Evolutionary conservation across 1,140 invertebrate species (phyloP).

Genomic region (Ganaspis sp.): DNA sequence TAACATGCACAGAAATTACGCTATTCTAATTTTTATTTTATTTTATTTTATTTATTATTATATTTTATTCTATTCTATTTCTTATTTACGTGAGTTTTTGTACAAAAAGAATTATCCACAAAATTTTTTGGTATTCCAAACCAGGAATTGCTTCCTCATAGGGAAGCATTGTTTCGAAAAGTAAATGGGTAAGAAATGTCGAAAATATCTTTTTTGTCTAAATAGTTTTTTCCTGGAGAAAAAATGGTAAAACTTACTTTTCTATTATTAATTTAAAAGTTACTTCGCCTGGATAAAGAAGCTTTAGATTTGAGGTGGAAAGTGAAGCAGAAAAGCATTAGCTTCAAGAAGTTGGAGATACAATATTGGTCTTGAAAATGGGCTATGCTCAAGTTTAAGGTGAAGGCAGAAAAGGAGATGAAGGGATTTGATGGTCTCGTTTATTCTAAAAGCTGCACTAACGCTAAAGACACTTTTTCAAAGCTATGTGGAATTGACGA

Average conservation of each 20-base stretch:
- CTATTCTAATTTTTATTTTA: no score
- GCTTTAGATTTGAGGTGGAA: not conserved
- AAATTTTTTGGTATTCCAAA: no score
- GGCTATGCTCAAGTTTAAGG: not conserved
- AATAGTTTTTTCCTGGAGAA: not conserved
- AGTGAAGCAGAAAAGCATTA: constrained; percentile 4
- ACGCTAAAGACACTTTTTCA: not conserved
- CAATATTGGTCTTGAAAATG: constrained; percentile 4
- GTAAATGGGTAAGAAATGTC: no score
- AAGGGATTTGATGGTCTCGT: constrained; percentile 15
- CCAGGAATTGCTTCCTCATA: no score
- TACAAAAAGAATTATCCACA: no score
- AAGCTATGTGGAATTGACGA: constrained; percentile 12
- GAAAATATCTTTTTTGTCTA: no score
- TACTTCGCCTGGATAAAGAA: not conserved
- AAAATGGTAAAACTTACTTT: not conserved
- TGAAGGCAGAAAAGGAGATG: not conserved
- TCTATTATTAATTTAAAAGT: not conserved
- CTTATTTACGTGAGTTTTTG: no score
- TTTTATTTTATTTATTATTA: no score
- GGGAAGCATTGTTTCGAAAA: no score
- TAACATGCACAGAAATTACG: no score
- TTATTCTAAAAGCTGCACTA: constrained; percentile 26
- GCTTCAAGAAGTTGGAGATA: not conserved
- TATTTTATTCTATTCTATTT: no score